Percentiles rank a stretch among this genome's conserved stretches.
phyloP scores from a whole-genome alignment of 2,113 vertebrate genomes.

The Lasiurus cinereus region DNA sequence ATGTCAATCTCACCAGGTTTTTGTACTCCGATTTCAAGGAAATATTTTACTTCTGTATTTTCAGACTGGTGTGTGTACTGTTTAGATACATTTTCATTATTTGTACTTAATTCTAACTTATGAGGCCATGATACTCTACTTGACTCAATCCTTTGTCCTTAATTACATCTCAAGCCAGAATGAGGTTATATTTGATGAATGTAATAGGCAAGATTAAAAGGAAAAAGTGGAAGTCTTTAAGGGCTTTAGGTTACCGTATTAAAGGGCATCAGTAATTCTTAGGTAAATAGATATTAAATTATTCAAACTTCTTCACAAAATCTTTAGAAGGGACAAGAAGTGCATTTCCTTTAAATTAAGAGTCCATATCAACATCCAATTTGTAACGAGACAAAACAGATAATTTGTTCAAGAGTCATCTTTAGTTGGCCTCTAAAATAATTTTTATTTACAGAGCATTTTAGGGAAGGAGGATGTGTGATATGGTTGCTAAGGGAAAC shows the following conservation, averaged over 20 bases:
- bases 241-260: neutral
- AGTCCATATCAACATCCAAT: conserved; percentile 59
- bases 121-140: neutral
- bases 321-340: conserved; percentile 41
- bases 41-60: conserved; percentile 32
- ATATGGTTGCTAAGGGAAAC: conserved; percentile 77
- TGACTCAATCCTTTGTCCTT: conserved; percentile 35
- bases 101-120: conserved; percentile 4
- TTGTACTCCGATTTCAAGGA: neutral
- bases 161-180: conserved; percentile 41
- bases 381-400: conserved; percentile 63
- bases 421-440: conserved; percentile 64
- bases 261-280: conserved; percentile 48
- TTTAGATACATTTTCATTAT: conserved; percentile 56
- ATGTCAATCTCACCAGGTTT: neutral
- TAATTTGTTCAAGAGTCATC: conserved; percentile 58
- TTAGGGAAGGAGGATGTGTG: conserved; percentile 14
- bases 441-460: conserved; percentile 71
- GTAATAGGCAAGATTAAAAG: conserved; percentile 14
- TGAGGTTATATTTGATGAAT: conserved; percentile 49
- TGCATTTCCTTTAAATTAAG: conserved; percentile 55
- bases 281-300: conserved; percentile 58
- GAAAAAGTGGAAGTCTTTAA: conserved; percentile 30
- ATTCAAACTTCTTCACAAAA: conserved; percentile 51
- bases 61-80: neutral